Conservation (phyloP, 30 jellyfish, hydroid and myxozoan species). For the Kudoa iwatai region DNA sequence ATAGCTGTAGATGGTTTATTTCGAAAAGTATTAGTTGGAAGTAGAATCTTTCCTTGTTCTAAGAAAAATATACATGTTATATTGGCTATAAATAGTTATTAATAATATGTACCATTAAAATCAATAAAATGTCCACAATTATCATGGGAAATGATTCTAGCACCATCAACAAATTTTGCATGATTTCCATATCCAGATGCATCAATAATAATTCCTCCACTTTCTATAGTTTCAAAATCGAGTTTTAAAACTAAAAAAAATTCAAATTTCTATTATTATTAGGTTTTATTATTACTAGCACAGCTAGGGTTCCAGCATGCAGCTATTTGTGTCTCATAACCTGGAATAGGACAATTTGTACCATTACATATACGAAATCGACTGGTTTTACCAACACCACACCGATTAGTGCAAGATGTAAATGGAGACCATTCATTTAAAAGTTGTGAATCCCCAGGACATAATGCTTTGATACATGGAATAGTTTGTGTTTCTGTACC, state of each 20-base stretch:
- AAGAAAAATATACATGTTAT: too few species aligned
- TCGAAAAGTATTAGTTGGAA: conserved; percentile 24
- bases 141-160: conserved; percentile 18
- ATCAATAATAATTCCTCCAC: conserved; percentile 19
- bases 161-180: conserved; percentile 18
- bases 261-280: conserved; percentile 20
- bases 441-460: conserved; percentile 18
- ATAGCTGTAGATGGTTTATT: conserved; percentile 65
- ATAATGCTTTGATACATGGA: conserved; percentile 21
- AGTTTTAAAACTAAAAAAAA: conserved; percentile 17
- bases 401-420: conserved; percentile 34
- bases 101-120: conserved; percentile 6
- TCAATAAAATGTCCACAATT: conserved; percentile 91
- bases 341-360: conserved; percentile 26
- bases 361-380: conserved; percentile 30
- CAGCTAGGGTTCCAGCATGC: conserved; percentile 68
- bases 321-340: conserved; percentile 43
- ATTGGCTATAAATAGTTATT: too few species aligned
- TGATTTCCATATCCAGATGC: conserved; percentile 58
- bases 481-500: conserved; percentile 54
- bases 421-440: conserved; percentile 25
- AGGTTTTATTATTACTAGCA: conserved; percentile 36
- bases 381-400: conserved; percentile 61
- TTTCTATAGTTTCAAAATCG: conserved; percentile 36
- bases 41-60: conserved; percentile 14